Conservation (phyloP, 1,140 invertebrate genomes). For the Rhynchophorus ferrugineus region DNA sequence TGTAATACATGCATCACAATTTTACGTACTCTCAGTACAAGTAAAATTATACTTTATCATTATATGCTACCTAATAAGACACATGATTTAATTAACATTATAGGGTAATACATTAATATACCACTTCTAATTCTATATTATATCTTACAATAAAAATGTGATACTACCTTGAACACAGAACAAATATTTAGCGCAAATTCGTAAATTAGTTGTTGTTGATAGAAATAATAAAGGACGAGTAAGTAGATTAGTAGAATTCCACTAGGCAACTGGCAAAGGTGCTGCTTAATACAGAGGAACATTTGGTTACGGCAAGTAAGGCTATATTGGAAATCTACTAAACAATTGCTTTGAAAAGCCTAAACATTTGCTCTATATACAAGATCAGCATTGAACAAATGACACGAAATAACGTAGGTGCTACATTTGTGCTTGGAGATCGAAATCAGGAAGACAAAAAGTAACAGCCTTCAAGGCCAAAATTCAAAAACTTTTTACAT, state of each 20-base stretch:
- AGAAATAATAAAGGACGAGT: no score
- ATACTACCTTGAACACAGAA: slow-evolving; percentile 24
- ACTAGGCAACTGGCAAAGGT: slow-evolving; percentile 1
- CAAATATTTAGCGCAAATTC: slow-evolving; percentile 26
- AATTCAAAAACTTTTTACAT: slow-evolving; percentile 7
- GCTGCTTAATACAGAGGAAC: slow-evolving; percentile 4
- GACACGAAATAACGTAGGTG: slow-evolving; percentile 17
- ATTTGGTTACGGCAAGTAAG: slow-evolving; percentile 7
- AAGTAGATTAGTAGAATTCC: slow-evolving; percentile 22
- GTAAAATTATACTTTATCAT: slow-evolving; percentile 23
- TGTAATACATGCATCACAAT: slow-evolving; percentile 38
- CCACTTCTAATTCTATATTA: slow-evolving; percentile 29
- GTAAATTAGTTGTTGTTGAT: no score
- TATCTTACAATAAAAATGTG: slow-evolving; percentile 29
- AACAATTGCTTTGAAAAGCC: slow-evolving; percentile 25
- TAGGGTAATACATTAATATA: slow-evolving; percentile 34
- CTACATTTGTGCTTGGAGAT: slow-evolving; percentile 34
- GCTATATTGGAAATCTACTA: slow-evolving; percentile 20
- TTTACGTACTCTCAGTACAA: slow-evolving; percentile 29
- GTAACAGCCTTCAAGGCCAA: slow-evolving; percentile 27
- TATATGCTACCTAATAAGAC: slow-evolving; percentile 38
- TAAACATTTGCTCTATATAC: slow-evolving; percentile 30
- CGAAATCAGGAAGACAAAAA: slow-evolving; percentile 34
- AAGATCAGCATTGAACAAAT: slow-evolving; percentile 13
- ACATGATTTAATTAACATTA: slow-evolving; percentile 30